Base-by-base conservation (phyloP, 2,113 vertebrate genomes). In the Ramphastos sulfuratus region DNA sequence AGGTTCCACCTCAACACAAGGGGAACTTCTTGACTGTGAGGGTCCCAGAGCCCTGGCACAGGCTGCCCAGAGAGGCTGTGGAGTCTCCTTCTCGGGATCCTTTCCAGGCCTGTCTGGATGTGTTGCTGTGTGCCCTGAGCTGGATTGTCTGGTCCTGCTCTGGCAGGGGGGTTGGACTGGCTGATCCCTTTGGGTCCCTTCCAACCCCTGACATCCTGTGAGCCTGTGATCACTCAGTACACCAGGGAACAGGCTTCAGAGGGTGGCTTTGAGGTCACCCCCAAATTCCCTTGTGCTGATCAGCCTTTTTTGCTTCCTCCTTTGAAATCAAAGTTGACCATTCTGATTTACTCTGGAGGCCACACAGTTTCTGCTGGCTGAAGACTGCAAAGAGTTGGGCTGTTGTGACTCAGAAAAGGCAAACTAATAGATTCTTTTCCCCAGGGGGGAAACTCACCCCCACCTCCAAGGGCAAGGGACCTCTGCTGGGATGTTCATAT, bases 301-400 rank as follows among this genome's bases (percentile, higher is more conserved):
- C 70, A 81, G 24, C 17, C 72, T 52, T 42, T 6, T 6, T 7
- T 0, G 4, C 7, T 7, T 4, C 12, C 58, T 33, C 15, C 9
- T 12, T 78, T 37, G 46, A 84, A 89, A 85, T 44, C 12, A 23
- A 82, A 73, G 63, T 28, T 20, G 37, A 52, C 37, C 87, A 79
- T 52, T 79, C 33, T 54, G 55, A 76, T 90, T 89, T 82, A 13
- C 31, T 31, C 63, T 2, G 12, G 66, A 60, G 48, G 21, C 46
- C 20, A 0, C 0, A 0, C 48, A 7, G 4, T 39, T 75, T 63
- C 50, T 75, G 48, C 7, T 0, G 1, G 58, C 42, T 30, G 54
- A 71, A 33, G 0, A 1, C 3, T 2, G 2, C 67, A 64, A 28
- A 75, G 18, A 1, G 0, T 24, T 67, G 50, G 2, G 37, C 8